Evolutionary conservation across 2,797 vertebrate species (phyloP).

Genomic region (Scolopax bukidnonensis): DNA sequence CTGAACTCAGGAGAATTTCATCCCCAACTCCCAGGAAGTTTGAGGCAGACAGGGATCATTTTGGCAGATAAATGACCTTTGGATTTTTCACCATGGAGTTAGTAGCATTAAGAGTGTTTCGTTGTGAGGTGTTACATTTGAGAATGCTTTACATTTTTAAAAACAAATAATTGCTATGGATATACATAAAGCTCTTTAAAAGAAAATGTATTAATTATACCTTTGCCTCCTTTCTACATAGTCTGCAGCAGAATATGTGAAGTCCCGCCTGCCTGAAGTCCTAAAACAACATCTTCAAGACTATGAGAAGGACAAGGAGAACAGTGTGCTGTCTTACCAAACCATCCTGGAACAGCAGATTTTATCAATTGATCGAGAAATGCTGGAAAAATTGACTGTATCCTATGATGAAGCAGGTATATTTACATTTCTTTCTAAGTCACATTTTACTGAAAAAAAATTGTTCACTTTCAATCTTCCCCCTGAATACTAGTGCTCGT

Average conservation of each 20-base stretch:
- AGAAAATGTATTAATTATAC: background rate
- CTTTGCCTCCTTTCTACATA: constrained; percentile 64
- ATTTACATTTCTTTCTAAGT: background rate
- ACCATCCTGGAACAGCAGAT: constrained; percentile 96
- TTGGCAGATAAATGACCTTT: background rate
- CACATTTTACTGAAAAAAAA: background rate
- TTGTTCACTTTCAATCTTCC: fast-evolving
- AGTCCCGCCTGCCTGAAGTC: constrained; percentile 89
- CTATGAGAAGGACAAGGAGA: constrained; percentile 93
- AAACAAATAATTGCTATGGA: background rate
- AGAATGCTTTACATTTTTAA: background rate
- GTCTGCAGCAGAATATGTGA: constrained; percentile 96
- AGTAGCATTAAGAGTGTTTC: background rate
- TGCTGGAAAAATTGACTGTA: constrained; percentile 91
- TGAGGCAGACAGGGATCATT: background rate
- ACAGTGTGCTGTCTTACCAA: constrained; percentile 88
- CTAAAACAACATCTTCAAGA: constrained; percentile 92
- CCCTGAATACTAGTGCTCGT: background rate
- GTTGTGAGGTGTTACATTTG: background rate
- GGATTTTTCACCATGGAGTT: background rate
- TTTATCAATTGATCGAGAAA: constrained; percentile 89
- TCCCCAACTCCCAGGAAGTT: background rate
- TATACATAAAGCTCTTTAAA: background rate
- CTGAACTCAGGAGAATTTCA: background rate
- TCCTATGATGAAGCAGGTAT: constrained; percentile 96